Percentiles rank a stretch among this genome's conserved stretches.
phyloP scores from a whole-genome alignment of 2,113 vertebrate species.

The Lipotes vexillifer region DNA sequence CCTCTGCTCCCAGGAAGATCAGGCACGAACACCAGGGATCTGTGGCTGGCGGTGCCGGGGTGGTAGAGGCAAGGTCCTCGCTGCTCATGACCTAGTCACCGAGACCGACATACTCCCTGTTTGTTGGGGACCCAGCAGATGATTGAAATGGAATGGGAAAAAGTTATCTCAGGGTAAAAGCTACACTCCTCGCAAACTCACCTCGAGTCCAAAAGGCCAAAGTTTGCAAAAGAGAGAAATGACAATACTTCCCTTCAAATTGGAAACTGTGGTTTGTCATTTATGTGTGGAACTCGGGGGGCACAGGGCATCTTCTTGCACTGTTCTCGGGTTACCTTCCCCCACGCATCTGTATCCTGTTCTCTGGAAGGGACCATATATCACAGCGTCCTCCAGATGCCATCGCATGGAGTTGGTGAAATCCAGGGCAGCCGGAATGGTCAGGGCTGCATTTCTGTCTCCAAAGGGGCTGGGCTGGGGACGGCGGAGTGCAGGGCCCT shows the following conservation, averaged over 20 bases:
- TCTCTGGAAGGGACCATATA: neutral
- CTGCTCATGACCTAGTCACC: neutral
- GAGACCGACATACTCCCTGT: rapidly evolving
- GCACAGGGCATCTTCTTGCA: neutral
- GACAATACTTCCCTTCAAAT: neutral
- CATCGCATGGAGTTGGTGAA: rapidly evolving
- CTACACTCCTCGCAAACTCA: neutral
- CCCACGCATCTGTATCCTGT: slow-evolving; percentile 6
- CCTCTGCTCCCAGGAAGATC: neutral
- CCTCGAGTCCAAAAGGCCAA: neutral
- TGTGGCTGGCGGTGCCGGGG: neutral
- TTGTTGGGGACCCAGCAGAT: neutral
- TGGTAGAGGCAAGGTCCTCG: rapidly evolving
- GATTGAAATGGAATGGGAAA: neutral
- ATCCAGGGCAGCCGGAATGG: neutral
- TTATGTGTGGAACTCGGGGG: neutral
- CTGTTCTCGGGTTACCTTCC: neutral
- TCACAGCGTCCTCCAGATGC: neutral
- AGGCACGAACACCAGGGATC: rapidly evolving
- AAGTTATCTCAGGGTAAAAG: neutral
- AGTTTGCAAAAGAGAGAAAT: neutral
- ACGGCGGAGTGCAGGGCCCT: neutral
- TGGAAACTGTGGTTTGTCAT: neutral
- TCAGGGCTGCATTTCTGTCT: neutral
- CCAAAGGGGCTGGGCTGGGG: rapidly evolving